Conservation (phyloP, 2,797 vertebrate species). For the Silurus aristotelis region DNA sequence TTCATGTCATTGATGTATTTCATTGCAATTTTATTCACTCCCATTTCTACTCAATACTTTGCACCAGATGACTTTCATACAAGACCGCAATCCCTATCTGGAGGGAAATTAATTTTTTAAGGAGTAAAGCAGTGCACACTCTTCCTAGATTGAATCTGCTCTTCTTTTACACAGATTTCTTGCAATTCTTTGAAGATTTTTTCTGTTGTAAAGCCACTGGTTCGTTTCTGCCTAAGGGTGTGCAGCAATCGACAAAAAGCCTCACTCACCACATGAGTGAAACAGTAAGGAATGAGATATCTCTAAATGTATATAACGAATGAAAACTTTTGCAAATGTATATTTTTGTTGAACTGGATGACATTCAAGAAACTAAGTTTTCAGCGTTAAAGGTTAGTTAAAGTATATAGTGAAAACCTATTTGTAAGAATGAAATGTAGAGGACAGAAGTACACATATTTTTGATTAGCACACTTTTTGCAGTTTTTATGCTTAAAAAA, state of each 20-base stretch:
- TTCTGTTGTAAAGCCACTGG: neutral
- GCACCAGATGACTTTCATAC: constrained; percentile 2
- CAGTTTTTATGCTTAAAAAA: constrained; percentile 6
- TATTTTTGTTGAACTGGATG: neutral
- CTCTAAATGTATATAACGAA: neutral
- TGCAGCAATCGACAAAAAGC: neutral
- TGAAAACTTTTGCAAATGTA: neutral
- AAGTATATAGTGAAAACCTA: too few species aligned
- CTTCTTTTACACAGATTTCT: constrained; percentile 11
- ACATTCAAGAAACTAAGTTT: neutral
- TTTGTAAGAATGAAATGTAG: too few species aligned
- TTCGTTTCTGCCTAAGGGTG: constrained; percentile 24
- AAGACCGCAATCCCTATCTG: constrained; percentile 6
- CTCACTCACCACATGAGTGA: neutral
- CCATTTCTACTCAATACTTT: neutral
- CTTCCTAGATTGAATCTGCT: constrained; percentile 1
- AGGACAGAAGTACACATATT: neutral
- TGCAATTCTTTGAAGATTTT: constrained; percentile 34
- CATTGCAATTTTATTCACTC: neutral
- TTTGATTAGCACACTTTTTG: neutral
- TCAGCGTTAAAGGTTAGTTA: neutral
- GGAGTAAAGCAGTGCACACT: neutral
- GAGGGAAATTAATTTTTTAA: constrained; percentile 4
- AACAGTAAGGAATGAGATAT: neutral
- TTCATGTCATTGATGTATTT: neutral